phyloP scores from a whole-genome alignment of 1,140 invertebrate genomes.

The Proales similis region DNA sequence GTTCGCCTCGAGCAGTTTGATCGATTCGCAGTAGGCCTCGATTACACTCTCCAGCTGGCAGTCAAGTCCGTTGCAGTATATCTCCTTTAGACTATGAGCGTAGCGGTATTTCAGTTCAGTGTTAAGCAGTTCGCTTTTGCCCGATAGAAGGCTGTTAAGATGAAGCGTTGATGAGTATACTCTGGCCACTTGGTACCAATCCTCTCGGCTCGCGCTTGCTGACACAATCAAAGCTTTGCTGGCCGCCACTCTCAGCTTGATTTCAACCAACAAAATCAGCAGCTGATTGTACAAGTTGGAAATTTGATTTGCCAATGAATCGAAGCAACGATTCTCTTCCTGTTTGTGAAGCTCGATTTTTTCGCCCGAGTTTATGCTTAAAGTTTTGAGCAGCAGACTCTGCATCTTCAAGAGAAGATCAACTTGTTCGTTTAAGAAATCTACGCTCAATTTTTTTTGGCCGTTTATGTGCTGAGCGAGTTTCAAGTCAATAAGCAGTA shows the following conservation, averaged over 20 bases:
- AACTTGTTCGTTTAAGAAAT: too few relatives aligned
- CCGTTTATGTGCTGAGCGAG: too few relatives aligned
- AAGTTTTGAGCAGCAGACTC: not conserved
- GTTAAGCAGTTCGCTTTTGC: constrained; percentile 6
- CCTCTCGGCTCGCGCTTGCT: not conserved
- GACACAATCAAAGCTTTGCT: constrained; percentile 3
- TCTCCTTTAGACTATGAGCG: constrained; percentile 11
- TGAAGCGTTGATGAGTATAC: too few relatives aligned
- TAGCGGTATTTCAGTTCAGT: constrained; percentile 31
- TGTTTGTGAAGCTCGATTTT: constrained; percentile 2
- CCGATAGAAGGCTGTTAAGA: constrained; percentile 13
- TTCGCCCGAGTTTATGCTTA: constrained; percentile 4
- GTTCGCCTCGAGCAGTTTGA: constrained; percentile 3
- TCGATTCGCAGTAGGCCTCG: constrained; percentile 19
- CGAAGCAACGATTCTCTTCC: constrained; percentile 10
- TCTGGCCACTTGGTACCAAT: too few relatives aligned
- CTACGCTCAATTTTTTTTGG: too few relatives aligned
- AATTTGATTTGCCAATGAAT: constrained; percentile 16
- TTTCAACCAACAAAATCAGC: constrained; percentile 7
- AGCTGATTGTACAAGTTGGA: constrained; percentile 33
- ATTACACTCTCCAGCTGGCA: constrained; percentile 3
- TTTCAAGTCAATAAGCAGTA: constrained; percentile 4
- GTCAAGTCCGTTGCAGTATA: constrained; percentile 9
- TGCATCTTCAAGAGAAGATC: constrained; percentile 11
- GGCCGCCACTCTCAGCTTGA: not conserved